Conservation (phyloP, 1,140 invertebrate genomes). For the Catajapyx aquilonaris region DNA sequence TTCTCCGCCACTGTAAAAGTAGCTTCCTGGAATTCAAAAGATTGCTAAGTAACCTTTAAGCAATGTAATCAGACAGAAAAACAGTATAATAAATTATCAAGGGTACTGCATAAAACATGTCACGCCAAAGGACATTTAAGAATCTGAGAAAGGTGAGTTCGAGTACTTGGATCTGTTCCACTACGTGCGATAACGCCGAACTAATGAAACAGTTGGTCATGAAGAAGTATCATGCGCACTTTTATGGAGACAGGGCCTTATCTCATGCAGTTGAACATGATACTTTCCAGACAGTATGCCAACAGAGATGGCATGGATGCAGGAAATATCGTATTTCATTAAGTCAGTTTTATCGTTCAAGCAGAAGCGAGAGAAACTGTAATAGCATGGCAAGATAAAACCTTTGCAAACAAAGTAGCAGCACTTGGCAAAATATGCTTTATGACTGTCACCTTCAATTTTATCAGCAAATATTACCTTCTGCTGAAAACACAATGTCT, state of each 20-base stretch:
- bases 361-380: neutral
- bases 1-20: constrained; percentile 50
- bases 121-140: constrained; percentile 1
- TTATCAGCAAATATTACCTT: constrained; percentile 25
- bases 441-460: neutral
- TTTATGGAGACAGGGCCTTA: no score
- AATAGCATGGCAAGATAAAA: constrained; percentile 1
- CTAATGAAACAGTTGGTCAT: neutral
- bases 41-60: neutral
- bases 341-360: neutral
- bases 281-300: no score
- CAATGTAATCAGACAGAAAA: neutral
- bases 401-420: neutral
- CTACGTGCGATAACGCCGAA: neutral
- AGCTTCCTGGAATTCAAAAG: constrained; percentile 24
- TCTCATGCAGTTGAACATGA: no score
- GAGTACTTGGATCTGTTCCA: neutral
- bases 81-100: neutral
- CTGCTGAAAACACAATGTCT: constrained; percentile 40
- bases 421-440: neutral
- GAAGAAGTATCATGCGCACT: no score
- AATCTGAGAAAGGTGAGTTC: constrained; percentile 8
- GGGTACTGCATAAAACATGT: neutral
- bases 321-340: no score
- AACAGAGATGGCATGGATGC: no score